Conservation (phyloP, 2,888 invertebrate genomes). For the Maniola hyperantus region DNA sequence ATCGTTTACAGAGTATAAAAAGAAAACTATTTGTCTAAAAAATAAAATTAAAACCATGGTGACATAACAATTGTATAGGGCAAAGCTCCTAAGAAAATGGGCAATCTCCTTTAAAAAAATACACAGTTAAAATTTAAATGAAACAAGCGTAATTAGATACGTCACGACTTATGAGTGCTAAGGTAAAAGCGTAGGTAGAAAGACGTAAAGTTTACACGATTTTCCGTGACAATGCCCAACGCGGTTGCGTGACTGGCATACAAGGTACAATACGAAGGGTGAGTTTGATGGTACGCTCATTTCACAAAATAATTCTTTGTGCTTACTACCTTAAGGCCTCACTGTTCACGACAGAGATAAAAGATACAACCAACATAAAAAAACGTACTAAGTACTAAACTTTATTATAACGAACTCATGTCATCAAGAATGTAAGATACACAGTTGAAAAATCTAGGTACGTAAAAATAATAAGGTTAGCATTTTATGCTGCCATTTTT, state of each 20-base stretch:
- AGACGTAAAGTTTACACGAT: constrained; percentile 18
- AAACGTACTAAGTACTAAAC: background rate
- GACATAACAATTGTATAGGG: no score
- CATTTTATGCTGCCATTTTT: no score
- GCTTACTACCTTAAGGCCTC: background rate
- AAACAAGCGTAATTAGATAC: constrained; percentile 1
- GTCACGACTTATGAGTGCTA: background rate
- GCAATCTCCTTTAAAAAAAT: no score
- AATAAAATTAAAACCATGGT: no score
- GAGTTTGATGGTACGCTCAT: constrained; percentile 27
- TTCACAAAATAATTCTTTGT: constrained; percentile 8
- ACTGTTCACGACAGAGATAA: background rate
- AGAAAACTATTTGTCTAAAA: no score
- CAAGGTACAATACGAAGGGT: constrained; percentile 21
- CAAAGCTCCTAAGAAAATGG: no score
- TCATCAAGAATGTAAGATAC: background rate
- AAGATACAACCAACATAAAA: background rate
- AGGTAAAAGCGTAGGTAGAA: constrained; percentile 10
- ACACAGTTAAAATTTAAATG: background rate
- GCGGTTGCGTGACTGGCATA: constrained; percentile 35
- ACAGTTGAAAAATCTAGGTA: no score
- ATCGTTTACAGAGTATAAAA: no score
- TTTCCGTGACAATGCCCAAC: constrained; percentile 30
- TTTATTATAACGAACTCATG: background rate
- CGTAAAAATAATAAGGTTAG: no score